phyloP scores from a whole-genome alignment of 92 coral and sea anemone species.

The Palythoa heliodiscus region DNA sequence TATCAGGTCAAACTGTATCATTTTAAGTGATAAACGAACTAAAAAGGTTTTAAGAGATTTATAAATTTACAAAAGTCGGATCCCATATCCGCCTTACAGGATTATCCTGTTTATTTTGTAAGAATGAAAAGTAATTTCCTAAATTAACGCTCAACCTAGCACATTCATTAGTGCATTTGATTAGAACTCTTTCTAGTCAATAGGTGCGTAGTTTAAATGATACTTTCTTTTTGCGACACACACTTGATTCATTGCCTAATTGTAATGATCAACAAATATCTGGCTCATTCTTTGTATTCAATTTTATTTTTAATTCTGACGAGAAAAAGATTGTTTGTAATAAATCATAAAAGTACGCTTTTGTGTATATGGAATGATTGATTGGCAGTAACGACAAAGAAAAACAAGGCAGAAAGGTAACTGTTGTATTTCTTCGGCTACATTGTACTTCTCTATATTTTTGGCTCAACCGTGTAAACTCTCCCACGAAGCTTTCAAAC shows the following conservation, averaged over 20 bases:
- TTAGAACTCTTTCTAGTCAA: slow-evolving; percentile 15
- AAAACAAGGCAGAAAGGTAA: slow-evolving; percentile 28
- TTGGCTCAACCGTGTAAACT: slow-evolving; percentile 10
- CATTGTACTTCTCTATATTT: neutral
- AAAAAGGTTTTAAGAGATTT: slow-evolving; percentile 20
- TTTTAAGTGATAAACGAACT: slow-evolving; percentile 8
- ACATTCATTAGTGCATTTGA: slow-evolving; percentile 39
- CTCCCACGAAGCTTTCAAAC: slow-evolving; percentile 31
- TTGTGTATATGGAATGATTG: neutral
- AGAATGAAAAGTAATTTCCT: slow-evolving; percentile 36
- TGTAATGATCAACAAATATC: slow-evolving; percentile 1
- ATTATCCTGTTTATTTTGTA: slow-evolving; percentile 36
- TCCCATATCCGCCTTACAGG: neutral
- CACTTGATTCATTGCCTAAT: neutral
- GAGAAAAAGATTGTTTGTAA: neutral
- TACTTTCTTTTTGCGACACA: neutral
- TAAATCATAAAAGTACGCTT: neutral
- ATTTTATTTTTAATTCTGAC: neutral
- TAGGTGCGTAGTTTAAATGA: slow-evolving; percentile 5
- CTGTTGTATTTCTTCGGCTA: neutral
- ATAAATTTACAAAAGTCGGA: slow-evolving; percentile 9
- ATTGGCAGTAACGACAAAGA: slow-evolving; percentile 17
- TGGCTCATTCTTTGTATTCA: neutral
- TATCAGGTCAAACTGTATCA: slow-evolving; percentile 1
- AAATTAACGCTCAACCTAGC: slow-evolving; percentile 33